phyloP scores from a whole-genome alignment of 2,888 invertebrate species.

The Meliscaeva auricollis region DNA sequence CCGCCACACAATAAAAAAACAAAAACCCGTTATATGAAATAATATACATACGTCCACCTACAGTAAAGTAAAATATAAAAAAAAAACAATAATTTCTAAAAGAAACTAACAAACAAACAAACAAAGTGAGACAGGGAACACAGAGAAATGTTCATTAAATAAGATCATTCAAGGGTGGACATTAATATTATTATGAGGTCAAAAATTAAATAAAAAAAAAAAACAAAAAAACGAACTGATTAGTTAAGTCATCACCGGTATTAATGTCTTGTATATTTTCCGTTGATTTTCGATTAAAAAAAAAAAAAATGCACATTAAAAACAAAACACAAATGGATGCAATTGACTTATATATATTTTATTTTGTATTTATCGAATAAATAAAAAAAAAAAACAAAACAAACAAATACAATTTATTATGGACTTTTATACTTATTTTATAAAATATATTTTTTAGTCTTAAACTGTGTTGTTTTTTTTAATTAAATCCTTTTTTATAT shows the following conservation, averaged over 20 bases:
- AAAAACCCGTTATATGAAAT: conserved; percentile 43
- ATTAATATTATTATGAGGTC: conserved; percentile 50
- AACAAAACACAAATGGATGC: conserved; percentile 64
- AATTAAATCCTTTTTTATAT: conserved; percentile 4
- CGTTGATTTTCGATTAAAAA: conserved; percentile 39
- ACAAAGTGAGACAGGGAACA: conserved; percentile 47
- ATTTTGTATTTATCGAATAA: conserved; percentile 31
- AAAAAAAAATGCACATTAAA: conserved; percentile 25
- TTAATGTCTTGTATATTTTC: conserved; percentile 54
- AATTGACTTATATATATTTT: conserved; percentile 47
- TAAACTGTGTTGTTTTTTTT: conserved; percentile 44
- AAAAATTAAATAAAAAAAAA: conserved; percentile 35
- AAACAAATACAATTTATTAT: conserved; percentile 12
- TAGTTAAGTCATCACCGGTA: conserved; percentile 67
- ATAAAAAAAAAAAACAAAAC: conserved; percentile 12
- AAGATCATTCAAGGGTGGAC: conserved; percentile 32
- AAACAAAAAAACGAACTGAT: conserved; percentile 58
- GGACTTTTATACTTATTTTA: conserved; percentile 34
- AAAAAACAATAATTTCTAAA: conserved; percentile 23
- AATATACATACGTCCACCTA: conserved; percentile 69
- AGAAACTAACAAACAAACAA: conserved; percentile 24
- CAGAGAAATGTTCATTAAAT: conserved; percentile 31
- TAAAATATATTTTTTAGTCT: conserved; percentile 20
- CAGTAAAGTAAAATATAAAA: conserved; percentile 32
- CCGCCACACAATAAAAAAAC: conserved; percentile 49